phyloP scores from a whole-genome alignment of 2,113 vertebrate species.

The Myodes glareolus region DNA sequence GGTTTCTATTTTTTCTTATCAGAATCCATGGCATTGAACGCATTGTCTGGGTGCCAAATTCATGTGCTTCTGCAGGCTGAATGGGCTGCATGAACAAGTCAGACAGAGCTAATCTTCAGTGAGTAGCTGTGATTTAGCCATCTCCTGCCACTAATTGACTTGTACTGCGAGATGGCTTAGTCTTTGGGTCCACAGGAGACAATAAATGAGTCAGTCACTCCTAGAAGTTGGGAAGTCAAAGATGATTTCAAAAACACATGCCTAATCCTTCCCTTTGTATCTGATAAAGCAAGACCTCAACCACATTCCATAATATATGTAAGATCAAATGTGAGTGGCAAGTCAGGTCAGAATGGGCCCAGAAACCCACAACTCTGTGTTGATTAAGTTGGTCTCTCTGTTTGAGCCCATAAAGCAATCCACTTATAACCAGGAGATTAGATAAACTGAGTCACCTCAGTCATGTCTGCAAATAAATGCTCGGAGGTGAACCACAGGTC shows the following conservation, averaged over 20 bases:
- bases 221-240: background rate
- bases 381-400: background rate
- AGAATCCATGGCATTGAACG: background rate
- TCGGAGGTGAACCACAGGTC: accelerated
- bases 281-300: background rate
- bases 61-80: background rate
- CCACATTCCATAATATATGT: background rate
- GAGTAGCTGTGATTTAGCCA: too few relatives aligned
- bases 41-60: background rate
- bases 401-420: background rate
- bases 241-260: background rate
- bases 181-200: background rate
- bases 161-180: background rate
- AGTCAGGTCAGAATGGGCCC: accelerated
- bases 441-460: background rate
- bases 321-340: background rate
- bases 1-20: background rate
- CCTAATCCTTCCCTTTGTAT: background rate
- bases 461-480: background rate
- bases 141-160: background rate
- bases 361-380: background rate
- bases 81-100: background rate
- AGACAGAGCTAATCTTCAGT: accelerated
- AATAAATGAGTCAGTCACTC: background rate
- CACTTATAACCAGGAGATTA: background rate